Conservation (phyloP, 2,113 vertebrate species). For the Chaetops frenatus region DNA sequence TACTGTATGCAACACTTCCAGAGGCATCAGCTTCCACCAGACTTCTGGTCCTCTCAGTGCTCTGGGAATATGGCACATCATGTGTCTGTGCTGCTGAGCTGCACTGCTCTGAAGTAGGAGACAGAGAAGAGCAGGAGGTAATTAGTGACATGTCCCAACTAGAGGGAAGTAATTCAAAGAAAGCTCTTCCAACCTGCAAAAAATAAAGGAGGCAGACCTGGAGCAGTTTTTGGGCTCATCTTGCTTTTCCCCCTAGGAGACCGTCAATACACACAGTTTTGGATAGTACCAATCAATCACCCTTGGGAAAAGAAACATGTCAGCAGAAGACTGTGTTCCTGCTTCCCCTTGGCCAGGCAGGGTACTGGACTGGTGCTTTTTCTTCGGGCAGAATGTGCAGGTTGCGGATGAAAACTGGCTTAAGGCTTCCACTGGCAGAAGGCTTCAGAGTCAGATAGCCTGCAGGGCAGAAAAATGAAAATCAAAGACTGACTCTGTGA, state of each 20-base stretch:
- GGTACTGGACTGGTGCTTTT: background rate
- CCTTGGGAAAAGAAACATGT: background rate
- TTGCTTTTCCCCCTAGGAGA: background rate
- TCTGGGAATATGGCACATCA: background rate
- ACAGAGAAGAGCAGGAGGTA: background rate
- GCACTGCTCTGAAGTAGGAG: background rate
- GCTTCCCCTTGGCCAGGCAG: background rate
- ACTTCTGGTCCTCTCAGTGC: background rate
- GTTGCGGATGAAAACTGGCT: background rate
- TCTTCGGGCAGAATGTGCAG: background rate
- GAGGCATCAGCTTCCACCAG: background rate
- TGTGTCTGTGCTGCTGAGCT: background rate
- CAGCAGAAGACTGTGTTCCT: background rate
- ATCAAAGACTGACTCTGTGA: background rate
- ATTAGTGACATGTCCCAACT: background rate
- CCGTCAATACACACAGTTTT: background rate
- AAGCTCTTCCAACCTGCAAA: background rate
- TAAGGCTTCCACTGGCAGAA: background rate
- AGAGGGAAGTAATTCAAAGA: background rate
- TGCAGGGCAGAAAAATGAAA: conserved; percentile 22
- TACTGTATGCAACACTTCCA: background rate
- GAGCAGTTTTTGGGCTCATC: background rate
- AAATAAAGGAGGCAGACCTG: background rate
- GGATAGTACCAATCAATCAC: background rate
- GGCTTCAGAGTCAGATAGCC: background rate